A percentile compares a stretch with the other conserved stretches of the same genome.
Evolutionary conservation across 2,797 vertebrate genomes (phyloP).

Genomic region (Cebuella pygmaea): DNA sequence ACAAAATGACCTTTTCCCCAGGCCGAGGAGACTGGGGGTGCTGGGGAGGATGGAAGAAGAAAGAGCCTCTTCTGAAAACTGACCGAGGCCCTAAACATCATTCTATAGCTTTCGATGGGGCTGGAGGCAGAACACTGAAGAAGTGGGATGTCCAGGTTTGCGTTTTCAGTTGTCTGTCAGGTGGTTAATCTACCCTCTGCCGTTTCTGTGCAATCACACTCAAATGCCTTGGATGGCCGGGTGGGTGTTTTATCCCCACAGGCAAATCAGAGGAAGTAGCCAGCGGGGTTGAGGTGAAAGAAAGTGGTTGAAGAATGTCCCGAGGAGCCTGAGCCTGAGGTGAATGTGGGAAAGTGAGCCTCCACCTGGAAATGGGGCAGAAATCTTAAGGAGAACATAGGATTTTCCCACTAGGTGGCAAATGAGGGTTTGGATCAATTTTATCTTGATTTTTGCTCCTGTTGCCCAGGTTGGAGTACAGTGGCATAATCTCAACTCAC

Average conservation of each 20-base stretch:
- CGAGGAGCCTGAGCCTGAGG: background rate
- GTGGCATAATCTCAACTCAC: too few relatives aligned
- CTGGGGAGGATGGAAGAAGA: background rate
- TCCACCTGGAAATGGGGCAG: background rate
- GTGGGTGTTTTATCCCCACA: background rate
- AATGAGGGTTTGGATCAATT: background rate
- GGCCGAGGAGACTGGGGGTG: background rate
- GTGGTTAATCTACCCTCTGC: background rate
- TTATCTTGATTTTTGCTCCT: background rate
- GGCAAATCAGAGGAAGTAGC: background rate
- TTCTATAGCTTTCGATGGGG: background rate
- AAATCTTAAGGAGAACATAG: background rate
- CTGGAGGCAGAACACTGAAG: background rate
- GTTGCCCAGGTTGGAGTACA: too few relatives aligned
- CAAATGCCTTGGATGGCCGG: rapidly evolving
- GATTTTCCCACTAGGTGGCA: background rate
- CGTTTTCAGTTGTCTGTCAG: background rate
- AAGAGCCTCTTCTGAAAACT: background rate
- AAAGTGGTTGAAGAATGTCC: background rate
- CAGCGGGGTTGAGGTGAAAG: background rate
- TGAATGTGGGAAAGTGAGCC: background rate
- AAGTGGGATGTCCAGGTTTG: background rate
- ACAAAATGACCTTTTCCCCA: background rate
- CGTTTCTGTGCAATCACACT: too few relatives aligned
- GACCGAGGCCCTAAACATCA: background rate